Evolutionary conservation across 2,797 vertebrate species (phyloP).

Genomic region (Emys orbicularis): DNA sequence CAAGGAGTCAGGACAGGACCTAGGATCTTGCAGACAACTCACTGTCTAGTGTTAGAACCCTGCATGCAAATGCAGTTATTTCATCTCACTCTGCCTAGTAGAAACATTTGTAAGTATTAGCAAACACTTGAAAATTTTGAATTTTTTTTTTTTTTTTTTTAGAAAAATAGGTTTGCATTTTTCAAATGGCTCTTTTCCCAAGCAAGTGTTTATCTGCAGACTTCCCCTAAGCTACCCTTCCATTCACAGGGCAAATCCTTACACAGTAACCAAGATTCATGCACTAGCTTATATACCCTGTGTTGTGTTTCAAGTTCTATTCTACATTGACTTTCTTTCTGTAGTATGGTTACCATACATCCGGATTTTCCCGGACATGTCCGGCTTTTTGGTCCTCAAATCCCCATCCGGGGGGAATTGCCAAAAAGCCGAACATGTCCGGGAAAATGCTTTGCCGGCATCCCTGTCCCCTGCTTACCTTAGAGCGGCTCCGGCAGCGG

Average conservation of each 20-base stretch:
- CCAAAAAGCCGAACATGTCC: too few relatives aligned
- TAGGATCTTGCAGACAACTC: neutral
- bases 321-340: neutral
- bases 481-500: too few relatives aligned
- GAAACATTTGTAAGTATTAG: neutral
- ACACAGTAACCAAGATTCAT: neutral
- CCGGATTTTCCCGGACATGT: too few relatives aligned
- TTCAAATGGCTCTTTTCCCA: neutral
- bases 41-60: neutral
- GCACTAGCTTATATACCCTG: neutral
- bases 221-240: neutral
- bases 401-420: too few relatives aligned
- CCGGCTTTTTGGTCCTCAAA: too few relatives aligned
- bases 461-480: too few relatives aligned
- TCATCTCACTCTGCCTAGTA: neutral
- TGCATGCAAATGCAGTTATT: neutral
- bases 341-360: too few relatives aligned
- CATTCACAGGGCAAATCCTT: accelerated
- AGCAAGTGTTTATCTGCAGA: neutral
- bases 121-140: neutral
- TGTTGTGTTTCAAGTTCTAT: neutral
- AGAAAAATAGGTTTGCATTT: neutral
- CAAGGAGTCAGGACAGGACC: neutral
- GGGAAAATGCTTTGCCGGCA: too few relatives aligned
- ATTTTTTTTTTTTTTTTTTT: too few relatives aligned